Evolutionary conservation across 1,140 invertebrate genomes (phyloP).

Genomic region (Brachionus rotundiformis): DNA sequence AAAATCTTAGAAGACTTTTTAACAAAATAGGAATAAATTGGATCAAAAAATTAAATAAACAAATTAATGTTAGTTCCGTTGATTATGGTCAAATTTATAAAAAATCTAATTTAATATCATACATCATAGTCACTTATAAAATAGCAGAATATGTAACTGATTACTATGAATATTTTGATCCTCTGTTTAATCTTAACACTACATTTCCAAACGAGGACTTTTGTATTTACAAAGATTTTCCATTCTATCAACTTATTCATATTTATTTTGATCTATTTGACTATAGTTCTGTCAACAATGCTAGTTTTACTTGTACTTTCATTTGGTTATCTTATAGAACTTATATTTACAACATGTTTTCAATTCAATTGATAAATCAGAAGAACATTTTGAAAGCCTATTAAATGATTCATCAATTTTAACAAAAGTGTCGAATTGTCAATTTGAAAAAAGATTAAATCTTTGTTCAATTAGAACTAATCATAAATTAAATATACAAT

Average conservation of each 20-base stretch:
- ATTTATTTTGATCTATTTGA: neutral
- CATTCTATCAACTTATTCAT: neutral
- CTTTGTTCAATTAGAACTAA: neutral
- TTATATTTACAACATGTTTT: neutral
- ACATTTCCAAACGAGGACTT: conserved; percentile 1
- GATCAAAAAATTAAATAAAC: neutral
- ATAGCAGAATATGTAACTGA: neutral
- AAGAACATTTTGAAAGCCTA: neutral
- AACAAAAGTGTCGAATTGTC: neutral
- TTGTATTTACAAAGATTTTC: conserved; percentile 22
- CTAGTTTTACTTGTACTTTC: neutral
- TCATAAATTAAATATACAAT: neutral
- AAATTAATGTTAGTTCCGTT: neutral
- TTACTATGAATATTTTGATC: conserved; percentile 2
- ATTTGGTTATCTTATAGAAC: neutral
- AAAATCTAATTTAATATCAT: neutral
- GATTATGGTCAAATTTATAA: neutral
- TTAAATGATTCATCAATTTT: neutral
- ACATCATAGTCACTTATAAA: neutral
- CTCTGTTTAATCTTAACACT: neutral
- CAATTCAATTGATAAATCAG: neutral
- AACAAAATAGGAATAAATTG: conserved; percentile 8
- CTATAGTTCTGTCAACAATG: neutral
- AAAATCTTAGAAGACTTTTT: conserved; percentile 13
- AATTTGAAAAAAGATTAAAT: neutral